Percentiles rank a stretch among this genome's conserved stretches.
phyloP scores from a whole-genome alignment of 2,888 invertebrate genomes.

The Yponomeuta malinellus region DNA sequence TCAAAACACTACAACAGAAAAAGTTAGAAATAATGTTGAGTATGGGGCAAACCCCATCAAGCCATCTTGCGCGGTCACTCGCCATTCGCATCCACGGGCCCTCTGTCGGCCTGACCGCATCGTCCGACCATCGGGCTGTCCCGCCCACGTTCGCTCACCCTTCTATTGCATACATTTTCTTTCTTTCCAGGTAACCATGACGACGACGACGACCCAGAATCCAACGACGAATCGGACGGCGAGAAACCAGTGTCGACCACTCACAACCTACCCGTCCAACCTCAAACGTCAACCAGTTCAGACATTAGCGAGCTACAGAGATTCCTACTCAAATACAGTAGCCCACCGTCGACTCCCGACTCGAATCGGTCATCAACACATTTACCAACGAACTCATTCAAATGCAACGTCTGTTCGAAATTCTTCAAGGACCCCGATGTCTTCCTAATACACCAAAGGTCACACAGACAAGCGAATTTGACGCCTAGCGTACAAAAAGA shows the following conservation, averaged over 20 bases:
- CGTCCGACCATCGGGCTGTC: too few relatives aligned
- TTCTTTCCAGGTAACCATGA: not conserved
- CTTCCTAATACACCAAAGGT: conserved; percentile 48
- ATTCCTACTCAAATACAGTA: conserved; percentile 6
- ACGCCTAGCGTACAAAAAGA: conserved; percentile 37
- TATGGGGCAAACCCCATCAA: too few relatives aligned
- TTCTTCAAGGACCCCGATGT: conserved; percentile 69
- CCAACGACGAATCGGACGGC: not conserved
- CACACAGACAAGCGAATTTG: conserved; percentile 30
- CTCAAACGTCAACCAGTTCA: not conserved
- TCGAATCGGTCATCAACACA: not conserved
- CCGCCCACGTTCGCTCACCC: too few relatives aligned
- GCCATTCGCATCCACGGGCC: too few relatives aligned
- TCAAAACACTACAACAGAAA: too few relatives aligned
- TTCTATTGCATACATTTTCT: not conserved
- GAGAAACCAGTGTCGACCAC: not conserved
- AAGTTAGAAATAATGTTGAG: too few relatives aligned
- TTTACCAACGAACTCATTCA: not conserved
- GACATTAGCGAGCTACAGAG: not conserved
- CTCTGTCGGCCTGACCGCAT: too few relatives aligned
- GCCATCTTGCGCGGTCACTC: too few relatives aligned
- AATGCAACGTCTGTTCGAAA: conserved; percentile 41
- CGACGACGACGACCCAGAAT: not conserved
- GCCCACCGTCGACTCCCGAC: not conserved
- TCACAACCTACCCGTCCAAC: not conserved